These are phyloP conservation scores for Actinopyga echinites DNA, from an alignment of 53 echinoderm and acorn worm genomes.

Conservation along the genomic window DNA sequence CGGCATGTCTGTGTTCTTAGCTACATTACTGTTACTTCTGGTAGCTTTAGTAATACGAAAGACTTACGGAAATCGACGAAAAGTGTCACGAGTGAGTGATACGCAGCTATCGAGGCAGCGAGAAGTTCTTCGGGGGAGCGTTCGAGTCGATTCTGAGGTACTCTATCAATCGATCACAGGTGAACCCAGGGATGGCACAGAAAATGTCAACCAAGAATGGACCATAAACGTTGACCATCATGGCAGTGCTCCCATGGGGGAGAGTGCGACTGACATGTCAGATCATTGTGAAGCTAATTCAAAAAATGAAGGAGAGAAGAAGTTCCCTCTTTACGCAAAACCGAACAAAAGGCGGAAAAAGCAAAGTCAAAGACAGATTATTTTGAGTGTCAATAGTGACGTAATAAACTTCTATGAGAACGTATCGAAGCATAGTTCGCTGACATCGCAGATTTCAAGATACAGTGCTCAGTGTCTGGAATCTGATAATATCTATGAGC, in stretches of 20 bases:
- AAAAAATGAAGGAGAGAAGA: background rate
- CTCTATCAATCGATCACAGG: background rate
- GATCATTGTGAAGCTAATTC: background rate
- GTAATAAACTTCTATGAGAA: conserved; percentile 23
- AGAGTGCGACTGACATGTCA: background rate
- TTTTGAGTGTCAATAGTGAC: background rate
- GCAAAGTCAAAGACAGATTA: background rate
- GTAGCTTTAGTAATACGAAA: no score
- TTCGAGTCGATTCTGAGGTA: background rate
- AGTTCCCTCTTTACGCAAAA: conserved; percentile 19
- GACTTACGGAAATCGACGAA: no score
- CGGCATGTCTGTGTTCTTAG: no score
- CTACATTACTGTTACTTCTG: no score
- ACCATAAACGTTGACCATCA: background rate
- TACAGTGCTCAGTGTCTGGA: background rate
- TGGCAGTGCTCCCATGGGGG: background rate
- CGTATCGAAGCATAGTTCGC: conserved; percentile 17
- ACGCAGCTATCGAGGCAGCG: background rate
- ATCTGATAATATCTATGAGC: no score
- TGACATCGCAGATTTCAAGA: conserved; percentile 13
- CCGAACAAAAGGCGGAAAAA: background rate
- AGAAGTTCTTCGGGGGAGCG: background rate
- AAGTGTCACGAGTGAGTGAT: background rate
- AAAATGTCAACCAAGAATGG: background rate
- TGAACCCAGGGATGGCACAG: background rate